Evolutionary conservation across 1,140 invertebrate genomes (phyloP).

Genomic region (Hestina assimilis): DNA sequence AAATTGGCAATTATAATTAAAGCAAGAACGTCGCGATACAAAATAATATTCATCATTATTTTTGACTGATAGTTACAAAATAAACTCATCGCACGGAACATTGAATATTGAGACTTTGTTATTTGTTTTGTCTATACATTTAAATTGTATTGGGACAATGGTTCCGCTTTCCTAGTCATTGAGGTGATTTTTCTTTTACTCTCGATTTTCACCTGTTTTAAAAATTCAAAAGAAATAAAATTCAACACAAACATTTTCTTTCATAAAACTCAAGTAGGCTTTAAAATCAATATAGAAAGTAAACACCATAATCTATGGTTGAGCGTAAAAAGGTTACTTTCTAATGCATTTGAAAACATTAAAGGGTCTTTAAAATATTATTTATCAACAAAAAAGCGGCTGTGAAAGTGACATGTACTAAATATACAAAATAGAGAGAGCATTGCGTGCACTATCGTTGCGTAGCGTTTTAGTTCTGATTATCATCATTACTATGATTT

Average conservation of each 20-base stretch:
- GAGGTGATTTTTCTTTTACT: constrained; percentile 27
- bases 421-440: not conserved
- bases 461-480: constrained; percentile 25
- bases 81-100: constrained; percentile 18
- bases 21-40: constrained; percentile 1
- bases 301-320: too few species aligned
- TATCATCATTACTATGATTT: constrained; percentile 36
- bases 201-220: constrained; percentile 12
- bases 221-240: constrained; percentile 9
- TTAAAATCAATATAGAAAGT: too few species aligned
- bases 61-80: constrained; percentile 10
- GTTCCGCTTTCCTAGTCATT: constrained; percentile 54
- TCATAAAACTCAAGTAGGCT: too few species aligned
- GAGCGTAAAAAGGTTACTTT: too few species aligned
- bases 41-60: constrained; percentile 22
- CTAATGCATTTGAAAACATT: too few species aligned
- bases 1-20: constrained; percentile 11
- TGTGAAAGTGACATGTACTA: too few species aligned
- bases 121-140: constrained; percentile 15
- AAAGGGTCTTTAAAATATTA: too few species aligned
- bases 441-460: constrained; percentile 17
- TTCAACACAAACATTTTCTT: too few species aligned
- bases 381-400: too few species aligned
- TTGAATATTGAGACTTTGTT: constrained; percentile 15
- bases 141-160: constrained; percentile 24